Evolutionary conservation across 2,797 vertebrate genomes (phyloP).

Genomic region (Enteromius radiatus): DNA sequence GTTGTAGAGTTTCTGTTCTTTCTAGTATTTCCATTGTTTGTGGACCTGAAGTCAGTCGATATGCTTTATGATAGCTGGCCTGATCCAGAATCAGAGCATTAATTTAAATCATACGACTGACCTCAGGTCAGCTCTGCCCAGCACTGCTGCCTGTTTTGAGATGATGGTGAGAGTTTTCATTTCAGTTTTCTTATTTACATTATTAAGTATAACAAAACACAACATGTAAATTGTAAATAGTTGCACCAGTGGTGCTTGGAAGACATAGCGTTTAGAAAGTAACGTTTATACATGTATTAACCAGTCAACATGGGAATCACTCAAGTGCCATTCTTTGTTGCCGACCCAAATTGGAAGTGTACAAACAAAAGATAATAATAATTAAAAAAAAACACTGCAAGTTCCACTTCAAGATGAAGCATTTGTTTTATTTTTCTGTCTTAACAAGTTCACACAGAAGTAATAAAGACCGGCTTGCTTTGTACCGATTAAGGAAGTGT

Average conservation of each 20-base stretch:
- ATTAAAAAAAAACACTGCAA: conserved; percentile 26
- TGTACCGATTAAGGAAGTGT: conserved; percentile 53
- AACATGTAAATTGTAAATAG: conserved; percentile 70
- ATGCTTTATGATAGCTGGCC: neutral
- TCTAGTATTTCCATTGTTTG: conserved; percentile 50
- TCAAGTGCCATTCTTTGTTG: conserved; percentile 67
- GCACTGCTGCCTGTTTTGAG: conserved; percentile 44
- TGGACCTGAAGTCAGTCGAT: conserved; percentile 59
- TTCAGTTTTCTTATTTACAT: conserved; percentile 53
- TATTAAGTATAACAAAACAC: conserved; percentile 48
- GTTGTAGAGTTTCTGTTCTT: conserved; percentile 42
- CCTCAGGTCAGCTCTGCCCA: conserved; percentile 31
- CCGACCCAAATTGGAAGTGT: conserved; percentile 12
- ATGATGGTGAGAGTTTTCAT: conserved; percentile 26
- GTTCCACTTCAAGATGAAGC: conserved; percentile 56
- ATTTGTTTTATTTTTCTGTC: conserved; percentile 60
- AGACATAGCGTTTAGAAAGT: conserved; percentile 51
- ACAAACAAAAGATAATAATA: conserved; percentile 13
- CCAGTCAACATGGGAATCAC: conserved; percentile 65
- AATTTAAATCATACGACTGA: conserved; percentile 22
- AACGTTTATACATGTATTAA: conserved; percentile 61
- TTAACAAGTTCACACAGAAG: conserved; percentile 62
- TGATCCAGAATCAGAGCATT: conserved; percentile 31
- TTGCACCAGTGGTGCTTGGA: conserved; percentile 60
- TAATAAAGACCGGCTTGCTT: conserved; percentile 68